Conservation (phyloP, 2,888 invertebrate species). For the Latheticus oryzae region DNA sequence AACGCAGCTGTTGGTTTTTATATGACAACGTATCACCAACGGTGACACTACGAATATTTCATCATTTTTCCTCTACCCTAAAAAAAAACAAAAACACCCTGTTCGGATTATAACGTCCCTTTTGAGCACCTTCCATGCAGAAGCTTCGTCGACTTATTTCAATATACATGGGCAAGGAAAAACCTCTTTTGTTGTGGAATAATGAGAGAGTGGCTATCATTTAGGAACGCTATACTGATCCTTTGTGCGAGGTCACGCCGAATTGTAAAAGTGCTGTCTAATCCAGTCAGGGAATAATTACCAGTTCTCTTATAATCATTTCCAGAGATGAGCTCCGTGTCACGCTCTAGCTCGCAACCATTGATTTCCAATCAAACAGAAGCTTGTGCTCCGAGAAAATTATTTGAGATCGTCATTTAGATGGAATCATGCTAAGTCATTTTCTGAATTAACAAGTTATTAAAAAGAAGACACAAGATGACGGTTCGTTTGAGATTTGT, state of each 20-base stretch:
- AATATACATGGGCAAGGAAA: too few relatives aligned
- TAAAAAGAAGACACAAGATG: conserved; percentile 36
- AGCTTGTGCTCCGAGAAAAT: conserved; percentile 43
- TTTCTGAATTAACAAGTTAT: conserved; percentile 46
- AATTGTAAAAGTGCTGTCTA: conserved; percentile 54
- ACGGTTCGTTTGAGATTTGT: conserved; percentile 40
- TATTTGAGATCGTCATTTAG: conserved; percentile 46
- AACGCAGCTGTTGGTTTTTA: conserved; percentile 42
- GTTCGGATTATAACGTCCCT: conserved; percentile 22
- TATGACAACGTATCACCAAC: conserved; percentile 29
- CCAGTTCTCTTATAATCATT: conserved; percentile 47
- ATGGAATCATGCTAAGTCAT: conserved; percentile 43
- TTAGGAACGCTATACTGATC: conserved; percentile 49
- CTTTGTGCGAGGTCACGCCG: conserved; percentile 51
- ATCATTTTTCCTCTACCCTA: conserved; percentile 22
- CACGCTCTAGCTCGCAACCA: conserved; percentile 46
- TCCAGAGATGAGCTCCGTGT: conserved; percentile 43
- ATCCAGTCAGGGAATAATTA: conserved; percentile 52
- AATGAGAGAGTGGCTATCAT: conserved; percentile 48
- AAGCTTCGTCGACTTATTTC: conserved; percentile 17
- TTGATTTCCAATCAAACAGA: conserved; percentile 48
- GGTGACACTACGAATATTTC: conserved; percentile 31
- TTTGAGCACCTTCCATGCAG: conserved; percentile 4
- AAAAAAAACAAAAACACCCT: conserved; percentile 11
- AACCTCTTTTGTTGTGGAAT: conserved; percentile 41